phyloP scores from a whole-genome alignment of 2,797 vertebrate species.

The Phyllotis vaccarum region DNA sequence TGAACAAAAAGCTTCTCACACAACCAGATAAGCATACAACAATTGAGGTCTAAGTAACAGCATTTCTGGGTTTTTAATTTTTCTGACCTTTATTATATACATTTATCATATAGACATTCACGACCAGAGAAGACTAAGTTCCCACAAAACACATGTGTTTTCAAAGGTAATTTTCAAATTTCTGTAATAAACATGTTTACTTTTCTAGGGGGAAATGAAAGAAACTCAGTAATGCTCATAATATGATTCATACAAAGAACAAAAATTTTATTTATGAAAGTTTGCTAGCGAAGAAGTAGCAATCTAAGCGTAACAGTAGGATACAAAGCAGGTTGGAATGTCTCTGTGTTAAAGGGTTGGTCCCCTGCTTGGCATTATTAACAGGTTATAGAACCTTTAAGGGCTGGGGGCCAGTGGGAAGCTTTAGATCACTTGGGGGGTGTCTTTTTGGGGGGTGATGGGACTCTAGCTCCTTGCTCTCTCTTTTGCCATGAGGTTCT shows the following conservation, averaged over 20 bases:
- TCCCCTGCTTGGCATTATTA: background rate
- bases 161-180: background rate
- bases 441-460: too few species aligned
- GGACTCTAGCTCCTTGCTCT: background rate
- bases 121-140: background rate
- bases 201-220: background rate
- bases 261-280: background rate
- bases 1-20: background rate
- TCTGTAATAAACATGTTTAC: background rate
- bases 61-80: slow-evolving; percentile 22
- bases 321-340: background rate
- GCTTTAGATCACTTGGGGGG: background rate
- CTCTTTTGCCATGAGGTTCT: background rate
- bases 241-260: background rate
- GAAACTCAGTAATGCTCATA: background rate
- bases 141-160: background rate
- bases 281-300: background rate
- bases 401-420: background rate
- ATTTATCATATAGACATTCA: background rate
- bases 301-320: background rate
- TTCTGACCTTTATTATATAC: background rate
- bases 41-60: background rate
- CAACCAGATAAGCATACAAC: background rate
- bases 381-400: background rate
- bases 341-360: background rate